Percentiles rank a stretch among this genome's conserved stretches.
These are phyloP conservation scores for Serilophus lunatus DNA, from an alignment of 2,113 vertebrate species.

Conservation along the genomic window DNA sequence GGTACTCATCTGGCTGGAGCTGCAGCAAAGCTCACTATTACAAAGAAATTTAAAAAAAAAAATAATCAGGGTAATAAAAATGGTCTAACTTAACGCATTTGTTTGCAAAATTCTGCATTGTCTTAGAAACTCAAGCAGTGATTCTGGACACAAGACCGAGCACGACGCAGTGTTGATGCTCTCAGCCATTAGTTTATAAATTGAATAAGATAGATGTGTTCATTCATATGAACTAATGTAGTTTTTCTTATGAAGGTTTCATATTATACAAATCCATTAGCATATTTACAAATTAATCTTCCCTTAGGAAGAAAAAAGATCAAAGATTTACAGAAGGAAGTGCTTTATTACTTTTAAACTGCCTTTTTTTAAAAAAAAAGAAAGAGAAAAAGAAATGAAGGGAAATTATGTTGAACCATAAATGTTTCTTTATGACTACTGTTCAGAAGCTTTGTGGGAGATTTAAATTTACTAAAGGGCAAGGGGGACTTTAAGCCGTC, in stretches of 20 bases:
- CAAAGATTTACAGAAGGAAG: conserved; percentile 76
- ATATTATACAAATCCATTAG: conserved; percentile 82
- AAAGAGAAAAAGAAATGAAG: conserved; percentile 69
- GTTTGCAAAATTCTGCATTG: neutral
- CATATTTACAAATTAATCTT: conserved; percentile 86
- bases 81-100: neutral
- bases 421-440: conserved; percentile 76
- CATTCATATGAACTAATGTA: conserved; percentile 79
- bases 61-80: neutral
- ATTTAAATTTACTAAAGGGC: conserved; percentile 70
- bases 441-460: conserved; percentile 66
- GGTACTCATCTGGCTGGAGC: neutral
- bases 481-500: conserved; percentile 56
- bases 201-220: conserved; percentile 77
- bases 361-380: conserved; percentile 62
- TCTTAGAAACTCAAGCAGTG: conserved; percentile 39
- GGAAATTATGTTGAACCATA: conserved; percentile 75
- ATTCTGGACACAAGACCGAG: conserved; percentile 50
- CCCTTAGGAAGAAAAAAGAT: conserved; percentile 77
- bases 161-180: conserved; percentile 66
- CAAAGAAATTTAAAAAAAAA: neutral
- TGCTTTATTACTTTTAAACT: conserved; percentile 80
- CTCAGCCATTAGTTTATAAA: conserved; percentile 74
- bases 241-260: conserved; percentile 77
- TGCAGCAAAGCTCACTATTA: neutral